Evolutionary conservation across 2,113 vertebrate species (phyloP).

Genomic region (Balaeniceps rex): DNA sequence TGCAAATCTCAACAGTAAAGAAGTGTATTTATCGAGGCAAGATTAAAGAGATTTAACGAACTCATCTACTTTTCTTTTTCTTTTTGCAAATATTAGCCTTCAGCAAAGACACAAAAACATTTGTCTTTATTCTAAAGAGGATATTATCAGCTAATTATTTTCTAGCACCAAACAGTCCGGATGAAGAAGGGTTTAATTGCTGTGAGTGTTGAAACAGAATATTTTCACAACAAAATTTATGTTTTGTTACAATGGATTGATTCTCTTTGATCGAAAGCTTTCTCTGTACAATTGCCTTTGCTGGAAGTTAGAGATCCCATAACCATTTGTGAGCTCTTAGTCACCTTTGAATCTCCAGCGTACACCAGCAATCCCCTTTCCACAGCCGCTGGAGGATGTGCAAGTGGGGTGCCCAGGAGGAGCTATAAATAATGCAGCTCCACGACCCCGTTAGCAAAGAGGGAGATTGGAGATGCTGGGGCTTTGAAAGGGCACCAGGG

Average conservation of each 20-base stretch:
- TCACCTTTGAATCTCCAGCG: background rate
- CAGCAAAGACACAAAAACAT: constrained; percentile 23
- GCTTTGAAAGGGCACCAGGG: background rate
- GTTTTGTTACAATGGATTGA: background rate
- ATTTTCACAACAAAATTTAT: background rate
- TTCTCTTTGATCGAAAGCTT: background rate
- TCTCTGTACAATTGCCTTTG: background rate
- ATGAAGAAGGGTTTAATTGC: constrained; percentile 2
- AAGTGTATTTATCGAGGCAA: background rate
- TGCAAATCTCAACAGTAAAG: background rate
- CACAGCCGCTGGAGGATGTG: background rate
- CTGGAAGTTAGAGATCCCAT: background rate
- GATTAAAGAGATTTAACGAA: background rate
- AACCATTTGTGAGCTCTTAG: background rate
- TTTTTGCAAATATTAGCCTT: constrained; percentile 42
- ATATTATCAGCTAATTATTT: constrained; percentile 29
- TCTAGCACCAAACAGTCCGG: background rate
- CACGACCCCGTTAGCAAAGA: background rate
- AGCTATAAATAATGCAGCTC: background rate
- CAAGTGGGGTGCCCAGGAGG: background rate
- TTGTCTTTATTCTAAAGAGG: constrained; percentile 9
- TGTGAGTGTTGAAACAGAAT: background rate
- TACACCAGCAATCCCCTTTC: background rate
- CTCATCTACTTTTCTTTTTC: background rate
- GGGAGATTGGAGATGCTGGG: background rate